Base-by-base conservation (phyloP, 2,113 vertebrate species). In the Mormyrus lacerda region DNA sequence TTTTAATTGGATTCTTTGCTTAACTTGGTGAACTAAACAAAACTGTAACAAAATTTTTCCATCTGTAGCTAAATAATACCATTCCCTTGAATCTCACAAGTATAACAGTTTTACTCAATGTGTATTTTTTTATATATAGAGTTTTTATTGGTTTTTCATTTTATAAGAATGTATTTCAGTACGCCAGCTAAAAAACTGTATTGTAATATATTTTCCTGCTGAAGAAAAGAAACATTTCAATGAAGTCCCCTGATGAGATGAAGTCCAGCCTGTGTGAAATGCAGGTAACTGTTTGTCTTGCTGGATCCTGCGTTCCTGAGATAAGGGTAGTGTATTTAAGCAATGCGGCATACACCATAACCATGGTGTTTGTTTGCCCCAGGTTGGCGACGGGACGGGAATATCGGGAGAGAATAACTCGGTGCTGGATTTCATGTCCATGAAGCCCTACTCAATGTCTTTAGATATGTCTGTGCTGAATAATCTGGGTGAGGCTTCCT, bases 391-490 rank as follows among this genome's bases (percentile, higher is more conserved):
- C 42, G 93, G 96, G 44, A 76, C 93, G 48, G 93, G 94, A 1
- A 88, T 96, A 45, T 45, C 89, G 44, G 97, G 96, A 90, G 97
- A 99, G 1, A 91, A 94, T 11, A 91, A 95, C 90, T 97, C 97
- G 1, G 96, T 97, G 47, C 93, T 98, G 93, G 98, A 99, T 91
- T 99, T 99, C 91, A 96, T 99, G 92, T 96, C 97, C 1, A 94
- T 98, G 94, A 99, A 98, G 93, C 94, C 94, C 0, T 99, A 98
- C 90, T 96, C 98, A 0, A 96, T 98, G 84, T 98, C 98, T 86
- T 95, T 99, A 17, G 98, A 99, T 90, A 97, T 99, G 91, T 97
- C 97, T 73, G 94, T 98, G 97, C 95, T 99, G 35, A 97, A 96
- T 93, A 97, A 97, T 0, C 94, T 99, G 91, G 97, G 98, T 98